These are phyloP conservation scores for Unio delphinus DNA, from an alignment of 2,888 invertebrate genomes.

Conservation along the genomic window DNA sequence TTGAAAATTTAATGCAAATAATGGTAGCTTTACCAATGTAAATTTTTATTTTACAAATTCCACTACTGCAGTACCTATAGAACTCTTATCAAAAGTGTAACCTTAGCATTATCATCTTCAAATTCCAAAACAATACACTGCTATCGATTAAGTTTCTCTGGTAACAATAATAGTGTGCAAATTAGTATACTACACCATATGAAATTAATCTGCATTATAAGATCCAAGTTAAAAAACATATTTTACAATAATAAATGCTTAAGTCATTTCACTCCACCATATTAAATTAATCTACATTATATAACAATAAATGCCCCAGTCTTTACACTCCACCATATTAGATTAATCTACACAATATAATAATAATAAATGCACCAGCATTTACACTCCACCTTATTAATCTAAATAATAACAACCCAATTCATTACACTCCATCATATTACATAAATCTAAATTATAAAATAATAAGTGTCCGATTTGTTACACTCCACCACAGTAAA, in stretches of 20 bases:
- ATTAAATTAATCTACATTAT: neutral
- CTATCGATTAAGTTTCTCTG: neutral
- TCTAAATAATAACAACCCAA: neutral
- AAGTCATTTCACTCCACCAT: neutral
- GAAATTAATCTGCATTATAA: no score
- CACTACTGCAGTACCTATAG: no score
- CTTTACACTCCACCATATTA: slow-evolving; percentile 6
- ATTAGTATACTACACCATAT: no score
- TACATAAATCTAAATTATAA: neutral
- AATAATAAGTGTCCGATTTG: neutral
- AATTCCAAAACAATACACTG: neutral
- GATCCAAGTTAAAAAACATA: no score
- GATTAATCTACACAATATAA: neutral
- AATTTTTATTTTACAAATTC: no score
- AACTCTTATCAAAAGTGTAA: no score
- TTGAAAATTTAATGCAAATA: no score
- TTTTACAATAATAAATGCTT: neutral
- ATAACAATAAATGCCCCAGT: neutral
- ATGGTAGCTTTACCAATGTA: no score
- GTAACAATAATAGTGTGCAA: neutral
- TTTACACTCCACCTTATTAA: no score
- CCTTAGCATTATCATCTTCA: no score
- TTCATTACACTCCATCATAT: slow-evolving; percentile 7
- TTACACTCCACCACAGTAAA: no score
- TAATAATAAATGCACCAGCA: neutral